Evolutionary conservation across 2,797 vertebrate species (phyloP).

Genomic region (Pseudotriccus pelzelni): DNA sequence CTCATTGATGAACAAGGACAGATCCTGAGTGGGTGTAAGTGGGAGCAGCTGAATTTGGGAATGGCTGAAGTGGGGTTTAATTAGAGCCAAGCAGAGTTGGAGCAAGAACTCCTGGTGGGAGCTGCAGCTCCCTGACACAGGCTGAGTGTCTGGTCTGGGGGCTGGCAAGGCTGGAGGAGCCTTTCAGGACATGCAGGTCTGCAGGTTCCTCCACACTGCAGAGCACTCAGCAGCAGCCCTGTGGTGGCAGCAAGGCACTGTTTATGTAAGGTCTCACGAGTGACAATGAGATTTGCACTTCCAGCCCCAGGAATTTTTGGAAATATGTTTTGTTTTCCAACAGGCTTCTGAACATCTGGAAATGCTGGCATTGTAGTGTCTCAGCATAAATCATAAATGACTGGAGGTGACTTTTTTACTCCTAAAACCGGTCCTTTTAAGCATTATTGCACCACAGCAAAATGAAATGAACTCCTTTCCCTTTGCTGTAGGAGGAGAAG

Average conservation of each 20-base stretch:
- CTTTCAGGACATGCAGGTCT: background rate
- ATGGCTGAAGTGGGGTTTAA: background rate
- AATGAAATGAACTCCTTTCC: background rate
- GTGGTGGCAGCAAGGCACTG: background rate
- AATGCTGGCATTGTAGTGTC: constrained; percentile 7
- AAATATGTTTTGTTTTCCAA: constrained; percentile 41
- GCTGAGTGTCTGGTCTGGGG: background rate
- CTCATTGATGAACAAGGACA: background rate
- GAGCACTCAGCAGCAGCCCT: background rate
- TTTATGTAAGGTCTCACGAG: background rate
- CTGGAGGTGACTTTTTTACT: background rate
- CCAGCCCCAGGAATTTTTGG: constrained; percentile 1
- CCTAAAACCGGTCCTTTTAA: constrained; percentile 5
- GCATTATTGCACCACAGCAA: background rate
- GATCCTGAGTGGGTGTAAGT: background rate
- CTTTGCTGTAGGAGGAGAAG: background rate
- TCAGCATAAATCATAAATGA: constrained; percentile 33
- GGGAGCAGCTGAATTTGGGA: background rate
- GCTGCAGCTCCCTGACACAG: background rate
- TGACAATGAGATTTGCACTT: constrained; percentile 32
- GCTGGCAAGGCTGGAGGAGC: background rate
- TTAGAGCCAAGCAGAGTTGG: background rate
- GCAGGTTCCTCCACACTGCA: background rate
- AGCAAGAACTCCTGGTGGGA: background rate
- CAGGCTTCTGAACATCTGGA: constrained; percentile 54